These are phyloP conservation scores for Vulpes ferrilata DNA, from an alignment of 2,113 vertebrate genomes.

Conservation along the genomic window DNA sequence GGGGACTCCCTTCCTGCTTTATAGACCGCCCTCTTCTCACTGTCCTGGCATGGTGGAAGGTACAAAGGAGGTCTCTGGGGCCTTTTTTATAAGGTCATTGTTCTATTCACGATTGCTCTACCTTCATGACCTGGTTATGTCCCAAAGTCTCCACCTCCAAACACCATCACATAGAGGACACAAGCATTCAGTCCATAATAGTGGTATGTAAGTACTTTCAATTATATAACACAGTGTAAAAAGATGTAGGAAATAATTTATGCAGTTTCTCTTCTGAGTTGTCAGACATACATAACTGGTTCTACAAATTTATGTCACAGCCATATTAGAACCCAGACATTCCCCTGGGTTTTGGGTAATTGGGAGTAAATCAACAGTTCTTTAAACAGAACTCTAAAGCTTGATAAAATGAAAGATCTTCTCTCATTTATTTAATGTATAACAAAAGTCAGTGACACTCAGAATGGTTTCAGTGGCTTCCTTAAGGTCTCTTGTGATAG, in stretches of 20 bases:
- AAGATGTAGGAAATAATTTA: background rate
- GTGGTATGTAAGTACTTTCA: background rate
- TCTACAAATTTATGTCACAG: background rate
- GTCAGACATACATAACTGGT: background rate
- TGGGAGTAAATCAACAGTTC: background rate
- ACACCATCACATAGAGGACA: background rate
- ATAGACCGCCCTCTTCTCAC: background rate
- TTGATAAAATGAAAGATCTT: background rate
- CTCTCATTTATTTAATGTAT: conserved; percentile 4
- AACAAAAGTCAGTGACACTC: background rate
- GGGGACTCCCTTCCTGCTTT: background rate
- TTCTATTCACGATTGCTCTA: background rate
- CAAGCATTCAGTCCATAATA: background rate
- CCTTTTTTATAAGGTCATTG: background rate
- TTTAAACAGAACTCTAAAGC: background rate
- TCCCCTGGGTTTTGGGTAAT: background rate
- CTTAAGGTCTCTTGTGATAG: background rate
- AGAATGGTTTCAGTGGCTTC: background rate
- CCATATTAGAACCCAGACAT: background rate
- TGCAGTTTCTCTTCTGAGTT: background rate
- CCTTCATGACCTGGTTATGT: background rate
- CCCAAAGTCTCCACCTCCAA: background rate
- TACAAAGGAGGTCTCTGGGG: background rate
- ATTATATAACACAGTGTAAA: background rate
- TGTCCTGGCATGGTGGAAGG: background rate